Evolutionary conservation across 2,113 vertebrate species (phyloP).

Genomic region (Calyptommatus sinebrachiatus): DNA sequence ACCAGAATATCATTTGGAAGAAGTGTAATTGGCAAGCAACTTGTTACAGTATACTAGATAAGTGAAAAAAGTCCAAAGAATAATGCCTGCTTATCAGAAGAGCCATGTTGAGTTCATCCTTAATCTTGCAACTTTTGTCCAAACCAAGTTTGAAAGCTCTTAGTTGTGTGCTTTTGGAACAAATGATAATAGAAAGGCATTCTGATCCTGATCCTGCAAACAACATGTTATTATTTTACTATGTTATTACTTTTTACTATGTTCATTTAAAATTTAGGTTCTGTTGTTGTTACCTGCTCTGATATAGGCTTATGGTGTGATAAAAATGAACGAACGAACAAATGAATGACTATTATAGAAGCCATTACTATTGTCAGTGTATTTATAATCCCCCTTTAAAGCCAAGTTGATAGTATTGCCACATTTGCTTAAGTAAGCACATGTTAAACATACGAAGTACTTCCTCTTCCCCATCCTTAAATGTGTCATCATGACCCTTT

Average conservation of each 20-base stretch:
- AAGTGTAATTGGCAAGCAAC: no score
- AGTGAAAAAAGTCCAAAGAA: neutral
- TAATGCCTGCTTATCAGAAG: neutral
- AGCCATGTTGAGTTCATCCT: neutral
- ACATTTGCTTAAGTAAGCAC: neutral
- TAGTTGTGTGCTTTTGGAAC: neutral
- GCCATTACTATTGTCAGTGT: no score
- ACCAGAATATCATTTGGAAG: no score
- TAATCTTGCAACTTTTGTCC: neutral
- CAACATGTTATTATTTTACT: neutral
- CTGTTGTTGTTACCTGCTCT: no score
- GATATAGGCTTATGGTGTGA: no score
- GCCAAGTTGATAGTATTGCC: neutral
- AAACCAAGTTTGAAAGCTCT: neutral
- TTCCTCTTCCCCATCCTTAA: no score
- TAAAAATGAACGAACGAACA: no score
- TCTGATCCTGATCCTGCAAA: neutral
- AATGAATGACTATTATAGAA: no score
- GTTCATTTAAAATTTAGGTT: no score
- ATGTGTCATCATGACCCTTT: no score
- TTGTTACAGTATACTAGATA: no score
- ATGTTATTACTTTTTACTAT: no score
- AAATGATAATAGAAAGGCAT: neutral
- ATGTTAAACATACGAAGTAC: neutral
- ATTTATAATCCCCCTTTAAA: neutral